Evolutionary conservation across 2,888 invertebrate species (phyloP).

Genomic region (Drosophila neonasuta): DNA sequence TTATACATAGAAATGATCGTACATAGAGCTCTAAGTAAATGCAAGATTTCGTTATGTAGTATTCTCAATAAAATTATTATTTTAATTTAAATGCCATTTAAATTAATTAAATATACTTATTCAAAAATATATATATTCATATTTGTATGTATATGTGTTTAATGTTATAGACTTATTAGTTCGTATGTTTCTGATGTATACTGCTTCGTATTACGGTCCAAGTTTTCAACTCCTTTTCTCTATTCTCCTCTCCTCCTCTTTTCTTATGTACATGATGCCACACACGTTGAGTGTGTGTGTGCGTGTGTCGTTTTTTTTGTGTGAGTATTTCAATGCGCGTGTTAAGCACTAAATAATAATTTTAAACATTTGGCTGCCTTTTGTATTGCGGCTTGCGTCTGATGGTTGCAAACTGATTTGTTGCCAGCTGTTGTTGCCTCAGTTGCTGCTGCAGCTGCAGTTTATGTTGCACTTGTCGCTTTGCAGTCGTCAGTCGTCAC

Average conservation of each 20-base stretch:
- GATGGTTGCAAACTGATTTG: slow-evolving; percentile 72
- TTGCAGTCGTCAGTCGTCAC: slow-evolving; percentile 74
- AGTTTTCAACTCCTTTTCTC: background rate
- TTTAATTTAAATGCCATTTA: slow-evolving; percentile 24
- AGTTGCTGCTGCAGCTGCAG: slow-evolving; percentile 17
- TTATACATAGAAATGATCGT: slow-evolving; percentile 20
- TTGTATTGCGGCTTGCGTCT: slow-evolving; percentile 70
- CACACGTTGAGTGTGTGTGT: slow-evolving; percentile 16
- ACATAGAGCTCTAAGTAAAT: slow-evolving; percentile 39
- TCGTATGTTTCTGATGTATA: slow-evolving; percentile 15
- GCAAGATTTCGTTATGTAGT: slow-evolving; percentile 31
- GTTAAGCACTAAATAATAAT: slow-evolving; percentile 15
- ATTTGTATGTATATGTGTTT: slow-evolving; percentile 24
- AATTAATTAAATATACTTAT: slow-evolving; percentile 51
- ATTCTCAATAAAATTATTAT: slow-evolving; percentile 20
- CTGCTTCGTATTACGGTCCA: slow-evolving; percentile 25
- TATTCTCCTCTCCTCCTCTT: background rate
- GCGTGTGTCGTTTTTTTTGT: slow-evolving; percentile 7
- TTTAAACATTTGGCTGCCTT: slow-evolving; percentile 45
- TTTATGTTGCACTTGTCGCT: slow-evolving; percentile 42
- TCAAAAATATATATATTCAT: slow-evolving; percentile 45
- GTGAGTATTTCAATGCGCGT: slow-evolving; percentile 21
- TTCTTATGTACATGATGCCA: slow-evolving; percentile 54
- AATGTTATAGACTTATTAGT: background rate
- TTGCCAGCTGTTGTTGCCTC: slow-evolving; percentile 29